Evolutionary conservation across 2,888 invertebrate genomes (phyloP), one percentile per base, ranked within the genome.

Genomic region (Drosophila helvetica): DNA sequence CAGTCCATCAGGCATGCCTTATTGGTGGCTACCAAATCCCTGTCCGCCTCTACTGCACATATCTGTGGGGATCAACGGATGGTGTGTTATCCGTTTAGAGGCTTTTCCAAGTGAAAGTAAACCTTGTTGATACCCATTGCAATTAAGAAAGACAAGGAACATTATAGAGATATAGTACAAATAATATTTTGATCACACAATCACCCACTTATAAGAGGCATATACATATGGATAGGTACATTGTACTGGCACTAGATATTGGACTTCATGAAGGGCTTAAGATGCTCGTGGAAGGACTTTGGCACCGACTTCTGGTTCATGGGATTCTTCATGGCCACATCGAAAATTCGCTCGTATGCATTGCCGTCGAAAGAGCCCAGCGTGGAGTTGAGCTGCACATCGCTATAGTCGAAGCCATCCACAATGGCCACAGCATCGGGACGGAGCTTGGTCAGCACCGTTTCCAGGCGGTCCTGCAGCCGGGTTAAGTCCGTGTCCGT

Each of bases 341-440:
- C 95, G 92, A 95, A 96, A 47, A 97, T 93, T 3, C 96, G 93
- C 89, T 96, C 95, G 91, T 97, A 97, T 15, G 96, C 97, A 79
- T 96, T 95, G 0, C 97, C 97, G 91, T 97, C 97, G 90, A 95
- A 96, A 1, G 95, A 93, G 0, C 97, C 97, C 27, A 97, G 91
- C 0, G 96, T 94, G 1, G 96, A 96, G 56, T 94, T 93, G 7
- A 97, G 92, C 71, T 96, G 94, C 90, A 95, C 95, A 88, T 97
- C 97, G 18, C 94, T 93, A 47, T 96, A 94, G 90, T 98, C 98
- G 90, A 98, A 99, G 12, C 96, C 94, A 92, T 99, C 99, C 0
- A 98, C 98, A 33, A 99, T 93, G 0, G 96, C 95, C 0, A 99
- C 96, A 0, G 97, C 98, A 91, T 98, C 96, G 1, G 96, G 96